Base-by-base conservation (phyloP, 1,140 invertebrate genomes). In the Bombus picipes region DNA sequence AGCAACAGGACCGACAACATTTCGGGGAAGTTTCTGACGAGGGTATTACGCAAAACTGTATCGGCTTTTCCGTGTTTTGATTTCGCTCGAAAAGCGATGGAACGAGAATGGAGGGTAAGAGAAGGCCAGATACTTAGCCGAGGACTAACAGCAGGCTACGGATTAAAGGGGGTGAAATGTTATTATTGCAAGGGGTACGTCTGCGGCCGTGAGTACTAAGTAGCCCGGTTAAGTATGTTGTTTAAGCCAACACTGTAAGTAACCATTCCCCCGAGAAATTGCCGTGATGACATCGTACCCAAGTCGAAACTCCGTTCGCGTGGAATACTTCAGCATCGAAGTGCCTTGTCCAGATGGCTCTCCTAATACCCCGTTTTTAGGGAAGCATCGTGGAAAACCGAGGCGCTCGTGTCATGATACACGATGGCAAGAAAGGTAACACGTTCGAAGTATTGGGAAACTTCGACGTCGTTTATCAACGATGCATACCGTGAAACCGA, bases 181-280 rank as follows among this genome's bases (percentile, higher is more conserved):
- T 95, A 94, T 95, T 95, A 94, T 94, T 95, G 94, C 93, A 95
- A 95, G 92, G 94, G 94, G 94, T 94, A 95, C 92, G 91, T 91
- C 91, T 87, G 81, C 87, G 74, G 87, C 91, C 91, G 86, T 87
- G 89, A 92, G 92, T 92, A 92, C 94, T 95, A 95, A 95, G 95
- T 95, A 95, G 94, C 93, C 91, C 90, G 91, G 93, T 93, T 95
- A 95, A 95, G 95, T 95, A 94, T 95, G 95, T 95, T 95, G 94
- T 95, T 95, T 95, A 93, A 95, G 93, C 94, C 91, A 95, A 95
- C 95, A 95, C 88, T 92, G 93, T 92, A 93, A 94, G 94, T 94
- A 95, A 95, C 94, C 91, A 93, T 94, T 92, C 92, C 90, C 91
- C 77, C 81, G 92, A 94, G 92, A 94, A 94, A 93, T 92, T 93